These are phyloP conservation scores for Hydropsyche tenuis DNA, from an alignment of 1,140 invertebrate species.

Conservation along the genomic window DNA sequence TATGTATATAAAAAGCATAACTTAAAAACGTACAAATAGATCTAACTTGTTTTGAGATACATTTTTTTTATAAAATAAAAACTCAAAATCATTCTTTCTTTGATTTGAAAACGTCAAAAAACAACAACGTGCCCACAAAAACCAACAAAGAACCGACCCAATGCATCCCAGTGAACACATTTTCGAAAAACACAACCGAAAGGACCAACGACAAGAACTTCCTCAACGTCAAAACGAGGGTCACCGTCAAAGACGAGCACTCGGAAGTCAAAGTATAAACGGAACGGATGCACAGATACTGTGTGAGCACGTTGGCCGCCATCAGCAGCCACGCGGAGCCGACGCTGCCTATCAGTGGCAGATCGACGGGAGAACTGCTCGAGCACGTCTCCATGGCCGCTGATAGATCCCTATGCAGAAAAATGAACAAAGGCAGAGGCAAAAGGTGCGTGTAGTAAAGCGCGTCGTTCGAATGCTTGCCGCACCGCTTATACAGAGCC, in stretches of 20 bases:
- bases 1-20: too few relatives aligned
- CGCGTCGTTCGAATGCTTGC: conserved; percentile 44
- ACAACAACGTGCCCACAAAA: conserved; percentile 43
- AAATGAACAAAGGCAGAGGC: conserved; percentile 43
- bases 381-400: conserved; percentile 29
- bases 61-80: not conserved
- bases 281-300: conserved; percentile 44
- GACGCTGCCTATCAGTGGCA: conserved; percentile 34
- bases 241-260: conserved; percentile 45
- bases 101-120: conserved; percentile 39
- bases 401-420: conserved; percentile 42
- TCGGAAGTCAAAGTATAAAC: conserved; percentile 47
- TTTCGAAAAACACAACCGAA: conserved; percentile 46
- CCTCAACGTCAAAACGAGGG: conserved; percentile 42
- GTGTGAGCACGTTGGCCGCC: conserved; percentile 39
- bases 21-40: not conserved
- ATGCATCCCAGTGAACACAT: conserved; percentile 41
- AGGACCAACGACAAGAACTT: conserved; percentile 47
- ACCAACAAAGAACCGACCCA: conserved; percentile 45
- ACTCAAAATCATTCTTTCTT: not conserved
- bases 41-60: not conserved
- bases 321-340: conserved; percentile 43
- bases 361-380: conserved; percentile 7
- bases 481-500: conserved; percentile 40
- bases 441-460: conserved; percentile 45